Conservation (phyloP, 2,888 invertebrate genomes). For the Dascillus cervinus region DNA sequence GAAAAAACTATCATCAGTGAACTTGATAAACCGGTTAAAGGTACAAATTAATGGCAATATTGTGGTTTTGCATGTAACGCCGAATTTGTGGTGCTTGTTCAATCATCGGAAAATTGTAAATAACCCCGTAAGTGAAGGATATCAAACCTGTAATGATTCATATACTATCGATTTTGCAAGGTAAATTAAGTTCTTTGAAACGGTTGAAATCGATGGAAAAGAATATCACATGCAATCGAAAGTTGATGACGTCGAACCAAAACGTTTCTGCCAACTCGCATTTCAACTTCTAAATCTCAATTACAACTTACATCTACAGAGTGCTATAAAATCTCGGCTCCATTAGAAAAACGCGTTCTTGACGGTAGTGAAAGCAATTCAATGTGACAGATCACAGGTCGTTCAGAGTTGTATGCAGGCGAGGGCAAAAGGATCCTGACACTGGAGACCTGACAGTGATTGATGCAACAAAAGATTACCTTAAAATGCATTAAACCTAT, state of each 20-base stretch:
- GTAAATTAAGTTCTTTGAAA: too few species aligned
- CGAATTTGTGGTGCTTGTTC: too few species aligned
- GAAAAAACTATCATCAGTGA: too few species aligned
- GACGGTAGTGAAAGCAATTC: slow-evolving; percentile 11
- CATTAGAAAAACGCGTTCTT: slow-evolving; percentile 10
- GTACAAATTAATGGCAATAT: too few species aligned
- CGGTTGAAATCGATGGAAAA: slow-evolving; percentile 4
- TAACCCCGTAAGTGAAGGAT: too few species aligned
- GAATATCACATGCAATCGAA: slow-evolving; percentile 8
- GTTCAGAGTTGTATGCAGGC: slow-evolving; percentile 9
- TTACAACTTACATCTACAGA: slow-evolving; percentile 9
- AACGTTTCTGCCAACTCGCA: too few species aligned
- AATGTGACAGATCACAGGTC: slow-evolving; percentile 9
- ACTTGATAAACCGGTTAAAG: too few species aligned
- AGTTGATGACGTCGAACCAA: slow-evolving; percentile 11
- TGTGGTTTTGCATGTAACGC: too few species aligned
- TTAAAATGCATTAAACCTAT: slow-evolving; percentile 10
- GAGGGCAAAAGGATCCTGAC: slow-evolving; percentile 12
- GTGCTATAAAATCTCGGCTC: slow-evolving; percentile 11
- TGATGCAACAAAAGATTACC: slow-evolving; percentile 12
- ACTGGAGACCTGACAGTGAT: slow-evolving; percentile 12
- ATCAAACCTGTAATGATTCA: too few species aligned
- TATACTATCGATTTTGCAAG: too few species aligned
- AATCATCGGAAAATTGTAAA: too few species aligned
- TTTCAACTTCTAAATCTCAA: slow-evolving; percentile 13